Evolutionary conservation across 2,113 vertebrate genomes (phyloP), one percentile per base, ranked within the genome.

Genomic region (Tachuris rubrigastra): DNA sequence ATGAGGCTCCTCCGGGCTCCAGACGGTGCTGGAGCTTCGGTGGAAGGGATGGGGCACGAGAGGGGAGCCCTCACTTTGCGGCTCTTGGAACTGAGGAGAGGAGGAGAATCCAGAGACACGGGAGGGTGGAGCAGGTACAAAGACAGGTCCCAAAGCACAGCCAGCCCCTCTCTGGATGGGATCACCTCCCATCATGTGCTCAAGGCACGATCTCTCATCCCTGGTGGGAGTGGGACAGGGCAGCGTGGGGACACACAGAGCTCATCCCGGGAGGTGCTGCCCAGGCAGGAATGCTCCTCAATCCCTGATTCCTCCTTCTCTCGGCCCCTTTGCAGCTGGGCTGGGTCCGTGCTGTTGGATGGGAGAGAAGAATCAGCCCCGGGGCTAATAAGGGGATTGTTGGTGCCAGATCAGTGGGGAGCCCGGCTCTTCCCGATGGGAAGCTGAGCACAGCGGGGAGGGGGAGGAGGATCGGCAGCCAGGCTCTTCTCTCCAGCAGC

Each of bases 181-280:
- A 12, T 9, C 63, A 17, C 9, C n/a, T 28, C 49, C 50, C 10
- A n/a, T n/a, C n/a, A n/a, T 82, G 8, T 47, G 71, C 89, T 12
- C 12, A 0, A 19, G 66, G 46, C 31, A 2, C 0, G 22, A 8
- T 13, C 83, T 71, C 0, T 1, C 28, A 9, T 1, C 58, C 30
- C 44, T 0, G 63, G 3, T 0, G 56, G 1, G 39, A 49, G 31
- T 0, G 1, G 65, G 62, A 8, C 0, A 3, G 35, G 46, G 30
- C 47, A 5, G 33, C 0, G 12, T 3, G 44, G 42, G 42, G 49
- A 39, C 58, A 10, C 33, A 0, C 58, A 0, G 14, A 15, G 42
- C 78, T 47, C 73, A 8, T 8, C 66, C 80, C 67, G 3, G 88
- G 69, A 52, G 85, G 2, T 2, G 47, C 52, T 25, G 22, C 47